Evolutionary conservation across 1,140 invertebrate species (phyloP).

Genomic region (Cepaea nemoralis): DNA sequence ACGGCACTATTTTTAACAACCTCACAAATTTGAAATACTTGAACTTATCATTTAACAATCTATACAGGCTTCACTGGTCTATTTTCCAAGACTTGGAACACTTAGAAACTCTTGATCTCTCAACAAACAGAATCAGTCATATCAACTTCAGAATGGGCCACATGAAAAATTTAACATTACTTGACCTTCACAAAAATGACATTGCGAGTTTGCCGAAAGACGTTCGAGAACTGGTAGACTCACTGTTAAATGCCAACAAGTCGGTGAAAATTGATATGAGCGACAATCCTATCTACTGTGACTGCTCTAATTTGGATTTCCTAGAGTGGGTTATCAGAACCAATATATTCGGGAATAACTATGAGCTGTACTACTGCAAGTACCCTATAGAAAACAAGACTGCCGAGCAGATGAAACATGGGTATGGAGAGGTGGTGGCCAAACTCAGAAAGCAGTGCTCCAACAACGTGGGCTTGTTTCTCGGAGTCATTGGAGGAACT

Average conservation of each 20-base stretch:
- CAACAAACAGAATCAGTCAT: constrained; percentile 11
- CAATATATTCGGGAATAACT: constrained; percentile 18
- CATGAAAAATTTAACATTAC: constrained; percentile 9
- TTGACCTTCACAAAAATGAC: constrained; percentile 20
- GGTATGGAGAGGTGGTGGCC: constrained; percentile 3
- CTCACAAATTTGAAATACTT: neutral
- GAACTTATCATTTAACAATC: constrained; percentile 28
- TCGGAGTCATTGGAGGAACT: constrained; percentile 16
- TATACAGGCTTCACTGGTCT: neutral
- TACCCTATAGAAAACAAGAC: neutral
- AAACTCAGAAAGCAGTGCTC: neutral
- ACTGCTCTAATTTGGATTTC: constrained; percentile 33
- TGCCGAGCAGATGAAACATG: neutral
- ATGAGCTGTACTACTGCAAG: constrained; percentile 16
- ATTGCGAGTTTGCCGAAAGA: neutral
- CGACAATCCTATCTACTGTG: constrained; percentile 12
- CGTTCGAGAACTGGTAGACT: neutral
- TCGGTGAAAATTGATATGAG: neutral
- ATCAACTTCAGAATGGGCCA: neutral
- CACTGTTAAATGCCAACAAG: neutral
- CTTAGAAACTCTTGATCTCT: constrained; percentile 17
- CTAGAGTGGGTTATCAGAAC: constrained; percentile 24
- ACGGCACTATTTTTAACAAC: constrained; percentile 4
- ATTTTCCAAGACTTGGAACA: neutral
- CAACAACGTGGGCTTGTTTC: neutral